These are phyloP conservation scores for Graptemys geographica DNA, from an alignment of 2,797 vertebrate genomes.

Conservation along the genomic window DNA sequence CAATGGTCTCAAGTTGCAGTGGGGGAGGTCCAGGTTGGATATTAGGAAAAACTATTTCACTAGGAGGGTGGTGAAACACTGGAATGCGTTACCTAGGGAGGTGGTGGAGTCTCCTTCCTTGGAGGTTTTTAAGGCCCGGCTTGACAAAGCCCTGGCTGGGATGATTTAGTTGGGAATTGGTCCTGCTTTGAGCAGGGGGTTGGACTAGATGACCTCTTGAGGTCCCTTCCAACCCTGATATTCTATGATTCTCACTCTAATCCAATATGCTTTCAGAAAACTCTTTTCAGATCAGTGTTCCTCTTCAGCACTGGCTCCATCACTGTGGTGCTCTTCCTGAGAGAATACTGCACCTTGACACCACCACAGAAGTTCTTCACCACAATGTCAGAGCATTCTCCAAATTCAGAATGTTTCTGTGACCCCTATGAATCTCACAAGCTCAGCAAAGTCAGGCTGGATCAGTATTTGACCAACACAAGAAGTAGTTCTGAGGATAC, in stretches of 20 bases:
- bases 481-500: accelerated
- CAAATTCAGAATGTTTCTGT: not conserved
- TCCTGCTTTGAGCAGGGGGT: no score
- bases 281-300: not conserved
- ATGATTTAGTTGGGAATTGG: no score
- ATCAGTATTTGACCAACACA: accelerated
- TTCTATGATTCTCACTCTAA: not conserved
- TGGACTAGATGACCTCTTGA: no score
- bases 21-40: no score
- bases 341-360: not conserved
- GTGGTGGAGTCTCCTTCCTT: no score
- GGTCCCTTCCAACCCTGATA: no score
- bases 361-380: accelerated
- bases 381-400: not conserved
- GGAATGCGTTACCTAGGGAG: no score
- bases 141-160: no score
- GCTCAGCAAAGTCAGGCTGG: not conserved
- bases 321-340: constrained; percentile 28
- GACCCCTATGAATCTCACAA: not conserved
- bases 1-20: no score
- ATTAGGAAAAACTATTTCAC: no score
- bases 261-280: not conserved
- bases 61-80: no score
- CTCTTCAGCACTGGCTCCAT: not conserved
- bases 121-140: no score